Evolutionary conservation across 2,113 vertebrate genomes (phyloP).

Genomic region (Corythornis cristatus): DNA sequence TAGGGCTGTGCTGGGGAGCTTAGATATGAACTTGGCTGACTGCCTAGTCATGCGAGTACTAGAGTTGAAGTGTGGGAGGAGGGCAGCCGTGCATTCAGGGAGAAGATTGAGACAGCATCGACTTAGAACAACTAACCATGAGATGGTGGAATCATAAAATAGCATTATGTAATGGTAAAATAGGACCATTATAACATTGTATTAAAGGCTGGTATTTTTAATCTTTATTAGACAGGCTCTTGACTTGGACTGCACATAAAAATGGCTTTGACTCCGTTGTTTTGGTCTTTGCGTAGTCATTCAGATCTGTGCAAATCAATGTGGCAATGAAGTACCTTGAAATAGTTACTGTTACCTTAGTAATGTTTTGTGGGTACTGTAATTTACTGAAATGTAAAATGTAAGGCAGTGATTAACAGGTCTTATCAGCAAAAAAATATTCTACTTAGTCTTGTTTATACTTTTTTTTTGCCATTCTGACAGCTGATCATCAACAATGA

Average conservation of each 20-base stretch:
- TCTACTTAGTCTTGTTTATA: not conserved
- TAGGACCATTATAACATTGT: not conserved
- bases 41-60: not conserved
- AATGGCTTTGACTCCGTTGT: not conserved
- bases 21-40: not conserved
- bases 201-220: not conserved
- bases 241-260: not conserved
- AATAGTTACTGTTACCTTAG: not conserved
- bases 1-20: not conserved
- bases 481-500: not conserved
- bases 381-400: not conserved
- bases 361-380: not conserved
- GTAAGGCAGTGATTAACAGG: not conserved
- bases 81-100: not conserved
- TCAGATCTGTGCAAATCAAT: not conserved
- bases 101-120: not conserved
- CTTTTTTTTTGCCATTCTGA: not conserved
- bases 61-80: not conserved
- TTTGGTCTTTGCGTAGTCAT: not conserved
- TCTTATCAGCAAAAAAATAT: not conserved
- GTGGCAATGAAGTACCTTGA: not conserved
- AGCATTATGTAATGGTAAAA: not conserved
- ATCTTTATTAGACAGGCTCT: not conserved
- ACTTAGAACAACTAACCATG: not conserved
- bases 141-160: not conserved